phyloP scores from a whole-genome alignment of 2,888 invertebrate genomes.

The Eupithecia dodoneata region DNA sequence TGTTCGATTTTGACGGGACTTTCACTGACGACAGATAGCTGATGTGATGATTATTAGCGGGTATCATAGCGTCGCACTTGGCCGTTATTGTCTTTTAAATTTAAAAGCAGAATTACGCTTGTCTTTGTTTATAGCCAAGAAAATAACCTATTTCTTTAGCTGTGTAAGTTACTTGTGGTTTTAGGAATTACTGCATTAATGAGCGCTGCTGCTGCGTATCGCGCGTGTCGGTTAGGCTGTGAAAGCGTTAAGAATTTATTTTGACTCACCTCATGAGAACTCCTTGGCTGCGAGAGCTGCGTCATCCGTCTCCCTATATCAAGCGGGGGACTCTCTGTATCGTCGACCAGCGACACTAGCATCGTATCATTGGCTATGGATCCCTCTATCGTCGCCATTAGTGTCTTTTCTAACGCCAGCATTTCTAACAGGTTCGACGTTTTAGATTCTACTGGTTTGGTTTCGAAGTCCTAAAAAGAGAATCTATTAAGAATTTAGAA shows the following conservation, averaged over 20 bases:
- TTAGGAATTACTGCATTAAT: background rate
- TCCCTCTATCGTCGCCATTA: conserved; percentile 84
- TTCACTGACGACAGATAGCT: background rate
- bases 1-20: background rate
- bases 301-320: conserved; percentile 84
- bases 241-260: background rate
- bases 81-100: background rate
- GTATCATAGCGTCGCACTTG: background rate
- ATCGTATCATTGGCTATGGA: conserved; percentile 79
- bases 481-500: background rate
- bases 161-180: background rate
- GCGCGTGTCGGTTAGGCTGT: background rate
- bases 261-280: conserved; percentile 66
- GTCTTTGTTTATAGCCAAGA: background rate
- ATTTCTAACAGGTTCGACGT: conserved; percentile 87
- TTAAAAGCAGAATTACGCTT: too few relatives aligned
- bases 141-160: background rate
- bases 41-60: background rate
- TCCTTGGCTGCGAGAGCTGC: conserved; percentile 72
- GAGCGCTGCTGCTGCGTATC: too few relatives aligned
- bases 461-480: conserved; percentile 75
- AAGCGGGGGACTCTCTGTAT: conserved; percentile 77
- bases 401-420: conserved; percentile 86
- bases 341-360: conserved; percentile 86
- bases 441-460: conserved; percentile 81